Evolutionary conservation across 2,797 vertebrate species (phyloP), one percentile per base, ranked within the genome.

Genomic region (Benthosema pterotum): DNA sequence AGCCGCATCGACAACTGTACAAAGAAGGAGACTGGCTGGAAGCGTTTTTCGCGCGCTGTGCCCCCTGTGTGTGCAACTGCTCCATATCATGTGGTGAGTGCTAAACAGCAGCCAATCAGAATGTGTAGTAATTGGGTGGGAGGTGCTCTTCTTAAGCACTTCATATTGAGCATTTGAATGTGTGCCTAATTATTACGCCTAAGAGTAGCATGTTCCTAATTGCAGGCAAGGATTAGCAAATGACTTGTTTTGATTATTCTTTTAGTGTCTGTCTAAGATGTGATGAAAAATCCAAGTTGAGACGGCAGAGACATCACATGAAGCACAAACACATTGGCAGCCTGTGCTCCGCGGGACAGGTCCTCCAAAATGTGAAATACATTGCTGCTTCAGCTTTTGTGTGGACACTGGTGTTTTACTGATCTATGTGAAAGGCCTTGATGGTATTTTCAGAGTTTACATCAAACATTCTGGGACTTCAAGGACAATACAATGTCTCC

Each of bases 11-110:
- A 94, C 0, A 88, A 88, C 88, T 95, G 94, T 16, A 79, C 63
- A 60, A 89, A 92, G 77, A 95, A 94, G 80, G 77, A 65, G 42
- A 84, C 82, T 0, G 91, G 91, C 80, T 96, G 94, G 94, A 90
- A 91, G 22, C 83, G 88, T 17, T 95, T 95, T 93, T 95, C 67
- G 60, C 82, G 22, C 86, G 85, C 76, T 96, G 93, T 0, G 79
- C 92, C 16, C 59, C 89, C 45, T 94, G 94, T 1, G 88, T 94
- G 78, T 95, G 94, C 0, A 91, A 95, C 83, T 96, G 94, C 60
- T 83, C 91, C 28, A 42, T 92, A 14, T 89, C 90, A 0, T 96
- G 95, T 4, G 69, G 91, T 92, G 80, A 88, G 91, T 67, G 25
- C 45, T 32, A 32, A 4, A 46, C 22, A 11, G 32, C 32, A 11